Evolutionary conservation across 2,797 vertebrate genomes (phyloP).

Genomic region (Kryptopterus vitreolus): DNA sequence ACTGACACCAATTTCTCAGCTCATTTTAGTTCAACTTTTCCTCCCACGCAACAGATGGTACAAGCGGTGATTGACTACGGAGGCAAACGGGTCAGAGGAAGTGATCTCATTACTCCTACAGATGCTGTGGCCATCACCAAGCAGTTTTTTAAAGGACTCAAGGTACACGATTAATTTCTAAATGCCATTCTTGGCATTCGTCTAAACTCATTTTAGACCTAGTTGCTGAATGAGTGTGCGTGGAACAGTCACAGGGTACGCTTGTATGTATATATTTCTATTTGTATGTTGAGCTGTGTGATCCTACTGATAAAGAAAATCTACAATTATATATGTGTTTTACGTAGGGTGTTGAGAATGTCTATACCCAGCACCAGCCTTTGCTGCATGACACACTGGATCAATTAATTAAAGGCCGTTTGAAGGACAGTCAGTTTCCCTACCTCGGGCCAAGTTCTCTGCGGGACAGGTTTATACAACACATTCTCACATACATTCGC

Average conservation of each 20-base stretch:
- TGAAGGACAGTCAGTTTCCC: slow-evolving; percentile 92
- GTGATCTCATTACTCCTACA: slow-evolving; percentile 89
- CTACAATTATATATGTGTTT: slow-evolving; percentile 40
- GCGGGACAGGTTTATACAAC: slow-evolving; percentile 82
- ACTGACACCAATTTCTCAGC: background rate
- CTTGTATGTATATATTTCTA: background rate
- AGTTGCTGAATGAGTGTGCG: background rate
- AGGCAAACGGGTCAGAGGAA: slow-evolving; percentile 89
- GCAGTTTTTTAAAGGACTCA: slow-evolving; percentile 96
- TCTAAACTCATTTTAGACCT: background rate
- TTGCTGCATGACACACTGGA: slow-evolving; percentile 91
- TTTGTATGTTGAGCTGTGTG: background rate
- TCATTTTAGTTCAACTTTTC: background rate
- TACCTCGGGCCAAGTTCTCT: slow-evolving; percentile 91
- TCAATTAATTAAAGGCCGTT: slow-evolving; percentile 92
- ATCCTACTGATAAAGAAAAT: background rate
- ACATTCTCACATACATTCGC: slow-evolving; percentile 14
- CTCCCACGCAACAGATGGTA: slow-evolving; percentile 77
- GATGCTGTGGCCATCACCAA: slow-evolving; percentile 96
- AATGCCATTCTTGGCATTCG: background rate
- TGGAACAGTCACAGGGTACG: background rate
- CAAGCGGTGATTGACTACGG: slow-evolving; percentile 88
- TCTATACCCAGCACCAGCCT: slow-evolving; percentile 93
- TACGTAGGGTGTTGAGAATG: slow-evolving; percentile 88
- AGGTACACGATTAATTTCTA: slow-evolving; percentile 71